phyloP scores from a whole-genome alignment of 2,113 vertebrate genomes.

The Chloropsis hardwickii region DNA sequence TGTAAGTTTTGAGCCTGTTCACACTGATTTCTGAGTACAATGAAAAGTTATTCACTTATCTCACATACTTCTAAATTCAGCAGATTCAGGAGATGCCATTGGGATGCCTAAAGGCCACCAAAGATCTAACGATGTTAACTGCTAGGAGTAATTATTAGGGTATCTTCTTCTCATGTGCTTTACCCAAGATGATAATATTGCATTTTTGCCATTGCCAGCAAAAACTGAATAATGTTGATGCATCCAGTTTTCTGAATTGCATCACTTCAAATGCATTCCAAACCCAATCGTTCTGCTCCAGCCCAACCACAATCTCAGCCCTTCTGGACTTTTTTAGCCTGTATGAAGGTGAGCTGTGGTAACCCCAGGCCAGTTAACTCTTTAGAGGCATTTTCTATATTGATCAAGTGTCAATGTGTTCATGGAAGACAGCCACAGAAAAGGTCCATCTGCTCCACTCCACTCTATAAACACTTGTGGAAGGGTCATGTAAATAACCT shows the following conservation, averaged over 20 bases:
- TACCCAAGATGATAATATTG: not conserved
- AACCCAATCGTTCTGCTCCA: not conserved
- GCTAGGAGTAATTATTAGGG: not conserved
- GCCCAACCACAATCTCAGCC: not conserved
- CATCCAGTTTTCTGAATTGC: not conserved
- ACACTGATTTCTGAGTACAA: not conserved
- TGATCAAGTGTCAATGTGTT: not conserved
- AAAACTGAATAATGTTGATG: not conserved
- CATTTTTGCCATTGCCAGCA: not conserved
- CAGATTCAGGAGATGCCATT: not conserved
- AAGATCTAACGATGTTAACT: not conserved
- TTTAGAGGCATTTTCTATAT: not conserved
- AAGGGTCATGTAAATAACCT: not conserved
- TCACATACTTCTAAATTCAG: not conserved
- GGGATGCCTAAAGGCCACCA: not conserved
- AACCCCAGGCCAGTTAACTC: not conserved
- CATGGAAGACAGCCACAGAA: not conserved
- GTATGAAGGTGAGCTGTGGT: not conserved
- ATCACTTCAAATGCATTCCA: not conserved
- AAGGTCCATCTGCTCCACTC: not conserved
- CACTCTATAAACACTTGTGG: not conserved
- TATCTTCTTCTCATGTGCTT: not conserved
- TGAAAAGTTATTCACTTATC: not conserved
- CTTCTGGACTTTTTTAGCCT: not conserved
- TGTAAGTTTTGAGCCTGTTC: not conserved